Percentiles rank a stretch among this genome's conserved stretches.
Evolutionary conservation across 1,140 invertebrate species (phyloP).

Genomic region (Solenopsis fugax): DNA sequence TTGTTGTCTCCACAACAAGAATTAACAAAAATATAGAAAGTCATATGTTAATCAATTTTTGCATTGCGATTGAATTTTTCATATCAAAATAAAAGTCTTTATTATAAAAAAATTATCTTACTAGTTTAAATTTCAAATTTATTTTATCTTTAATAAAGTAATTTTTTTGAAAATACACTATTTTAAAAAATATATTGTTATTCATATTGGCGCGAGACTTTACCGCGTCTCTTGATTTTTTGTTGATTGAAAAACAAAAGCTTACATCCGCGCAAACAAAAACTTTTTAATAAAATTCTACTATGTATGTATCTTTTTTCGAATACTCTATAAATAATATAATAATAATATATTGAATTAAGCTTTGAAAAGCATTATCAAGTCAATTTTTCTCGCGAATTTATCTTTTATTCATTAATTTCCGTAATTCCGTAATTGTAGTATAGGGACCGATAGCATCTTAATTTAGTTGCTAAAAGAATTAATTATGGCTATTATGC

Average conservation of each 20-base stretch:
- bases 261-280: not conserved
- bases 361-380: not conserved
- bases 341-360: conserved; percentile 1
- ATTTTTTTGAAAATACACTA: too few relatives aligned
- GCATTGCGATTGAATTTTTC: not conserved
- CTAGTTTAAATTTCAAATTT: not conserved
- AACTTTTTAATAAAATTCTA: conserved; percentile 2
- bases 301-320: not conserved
- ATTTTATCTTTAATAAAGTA: not conserved
- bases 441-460: not conserved
- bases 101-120: too few relatives aligned
- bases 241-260: not conserved
- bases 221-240: not conserved
- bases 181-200: not conserved
- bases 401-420: not conserved
- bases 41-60: not conserved
- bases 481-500: conserved; percentile 15
- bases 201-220: too few relatives aligned
- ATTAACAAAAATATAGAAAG: too few relatives aligned
- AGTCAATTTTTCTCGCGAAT: not conserved
- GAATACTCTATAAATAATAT: conserved; percentile 2
- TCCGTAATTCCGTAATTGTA: not conserved
- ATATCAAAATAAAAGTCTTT: not conserved
- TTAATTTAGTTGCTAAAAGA: not conserved
- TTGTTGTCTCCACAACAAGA: not conserved